Evolutionary conservation across 37 sponge, comb jelly and placozoan genomes (phyloP).

Genomic region (Cladorhizidae sp.): DNA sequence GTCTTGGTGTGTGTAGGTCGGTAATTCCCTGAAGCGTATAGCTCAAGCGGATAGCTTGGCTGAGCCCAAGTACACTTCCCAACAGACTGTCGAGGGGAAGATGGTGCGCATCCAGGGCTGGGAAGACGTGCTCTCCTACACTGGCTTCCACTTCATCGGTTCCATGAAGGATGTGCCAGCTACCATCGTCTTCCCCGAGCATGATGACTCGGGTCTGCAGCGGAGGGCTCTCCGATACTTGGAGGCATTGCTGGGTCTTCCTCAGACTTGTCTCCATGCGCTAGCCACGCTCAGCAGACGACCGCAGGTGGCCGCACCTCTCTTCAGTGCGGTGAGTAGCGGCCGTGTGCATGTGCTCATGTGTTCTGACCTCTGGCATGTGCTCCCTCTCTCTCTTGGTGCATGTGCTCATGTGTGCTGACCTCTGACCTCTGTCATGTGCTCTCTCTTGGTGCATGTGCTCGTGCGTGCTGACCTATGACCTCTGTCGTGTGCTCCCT

Average conservation of each 20-base stretch:
- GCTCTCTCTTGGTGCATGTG: no score
- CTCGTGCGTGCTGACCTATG: background rate
- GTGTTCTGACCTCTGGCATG: background rate
- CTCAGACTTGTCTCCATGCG: constrained; percentile 47
- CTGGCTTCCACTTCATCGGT: constrained; percentile 82
- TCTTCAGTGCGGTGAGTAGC: constrained; percentile 65
- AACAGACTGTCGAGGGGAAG: constrained; percentile 57
- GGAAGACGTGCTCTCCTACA: constrained; percentile 77
- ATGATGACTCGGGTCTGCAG: constrained; percentile 84
- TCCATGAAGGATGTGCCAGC: constrained; percentile 70
- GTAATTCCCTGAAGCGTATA: constrained; percentile 50
- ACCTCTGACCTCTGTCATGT: no score
- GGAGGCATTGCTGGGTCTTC: constrained; percentile 73
- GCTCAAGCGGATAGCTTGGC: constrained; percentile 43
- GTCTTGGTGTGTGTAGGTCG: no score
- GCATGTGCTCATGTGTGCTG: background rate
- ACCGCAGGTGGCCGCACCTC: constrained; percentile 34
- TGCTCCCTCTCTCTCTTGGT: no score
- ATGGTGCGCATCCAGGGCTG: constrained; percentile 76
- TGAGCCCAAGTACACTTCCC: constrained; percentile 68
- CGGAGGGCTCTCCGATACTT: constrained; percentile 58
- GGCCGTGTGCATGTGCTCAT: no score
- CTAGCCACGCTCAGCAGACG: constrained; percentile 54
- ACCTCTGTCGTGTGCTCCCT: no score
- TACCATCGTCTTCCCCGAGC: constrained; percentile 87